Base-by-base conservation (phyloP, 2,113 vertebrate genomes). In the Tragelaphus imberbis region DNA sequence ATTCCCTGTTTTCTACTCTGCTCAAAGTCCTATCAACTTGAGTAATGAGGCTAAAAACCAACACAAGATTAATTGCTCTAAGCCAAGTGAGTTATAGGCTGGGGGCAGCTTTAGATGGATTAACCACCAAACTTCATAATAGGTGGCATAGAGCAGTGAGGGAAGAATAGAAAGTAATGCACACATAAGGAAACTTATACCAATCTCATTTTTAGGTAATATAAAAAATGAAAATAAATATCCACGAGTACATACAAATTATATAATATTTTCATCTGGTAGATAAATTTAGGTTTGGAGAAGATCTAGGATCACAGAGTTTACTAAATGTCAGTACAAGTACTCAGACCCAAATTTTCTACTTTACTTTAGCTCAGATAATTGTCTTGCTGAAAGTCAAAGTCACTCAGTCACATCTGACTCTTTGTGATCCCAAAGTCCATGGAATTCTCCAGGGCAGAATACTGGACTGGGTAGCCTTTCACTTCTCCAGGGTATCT, bases 31-130 rank as follows among this genome's bases (percentile, higher is more conserved):
- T 94, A 94, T 97, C 94, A 95, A 71, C 98, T 95, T 97, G 94
- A 98, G 90, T 96, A 95, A 98, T 98, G 96, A 97, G 51, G 44
- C 80, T 91, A 96, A 96, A 94, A 92, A 27, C 61, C 82, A 97
- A 96, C 92, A 85, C 40, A 96, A 97, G 96, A 97, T 94, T 97
- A 97, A 98, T 98, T 95, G 95, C 90, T 87, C 44, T 77, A 96
- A 98, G 51, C 56, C 94, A 93, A 96, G 82, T 75, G 51, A 91
- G 27, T 88, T 94, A 95, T 88, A 93, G 68, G 81, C 79, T 94
- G 16, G 40, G 91, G 89, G 65, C 55, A 53, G 91, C 80, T 94
- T 97, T 96, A 95, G 91, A 94, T 96, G 68, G 82, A 97, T 97
- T 97, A 97, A 94, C 88, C 88, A 87, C 77, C 47, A 89, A 87